Conservation (phyloP, 2,888 invertebrate genomes). For the Conistra vaccinii region DNA sequence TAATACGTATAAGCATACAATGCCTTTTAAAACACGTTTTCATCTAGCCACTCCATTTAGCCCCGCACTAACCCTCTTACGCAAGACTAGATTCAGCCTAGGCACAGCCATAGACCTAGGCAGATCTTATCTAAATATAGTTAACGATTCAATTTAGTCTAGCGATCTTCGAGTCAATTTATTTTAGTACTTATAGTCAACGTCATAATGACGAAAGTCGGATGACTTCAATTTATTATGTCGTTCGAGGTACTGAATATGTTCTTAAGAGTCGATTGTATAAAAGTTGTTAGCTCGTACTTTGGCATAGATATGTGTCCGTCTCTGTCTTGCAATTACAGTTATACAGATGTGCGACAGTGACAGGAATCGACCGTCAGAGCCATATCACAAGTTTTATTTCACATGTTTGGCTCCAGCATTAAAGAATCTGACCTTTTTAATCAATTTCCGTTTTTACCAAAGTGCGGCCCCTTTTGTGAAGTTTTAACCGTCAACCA, state of each 20-base stretch:
- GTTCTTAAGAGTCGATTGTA: neutral
- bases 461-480: too few relatives aligned
- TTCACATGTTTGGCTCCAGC: constrained; percentile 6
- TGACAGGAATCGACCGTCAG: too few relatives aligned
- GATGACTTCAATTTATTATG: constrained; percentile 13
- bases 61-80: constrained; percentile 24
- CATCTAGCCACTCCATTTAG: constrained; percentile 57
- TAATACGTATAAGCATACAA: constrained; percentile 28
- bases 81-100: constrained; percentile 66
- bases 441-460: neutral
- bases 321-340: neutral
- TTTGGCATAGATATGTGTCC: constrained; percentile 11
- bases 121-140: constrained; percentile 60
- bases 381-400: neutral
- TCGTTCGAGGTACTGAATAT: constrained; percentile 33
- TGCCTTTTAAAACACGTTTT: neutral
- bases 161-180: constrained; percentile 53
- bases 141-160: constrained; percentile 27
- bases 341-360: neutral
- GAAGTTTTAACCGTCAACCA: too few relatives aligned
- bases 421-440: neutral
- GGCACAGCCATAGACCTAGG: constrained; percentile 63
- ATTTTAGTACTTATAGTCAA: constrained; percentile 32
- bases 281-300: neutral
- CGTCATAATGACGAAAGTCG: constrained; percentile 17